Percentiles rank a stretch among this genome's conserved stretches.
phyloP scores from a whole-genome alignment of 1,140 invertebrate species.

The Drosophila albomicans region DNA sequence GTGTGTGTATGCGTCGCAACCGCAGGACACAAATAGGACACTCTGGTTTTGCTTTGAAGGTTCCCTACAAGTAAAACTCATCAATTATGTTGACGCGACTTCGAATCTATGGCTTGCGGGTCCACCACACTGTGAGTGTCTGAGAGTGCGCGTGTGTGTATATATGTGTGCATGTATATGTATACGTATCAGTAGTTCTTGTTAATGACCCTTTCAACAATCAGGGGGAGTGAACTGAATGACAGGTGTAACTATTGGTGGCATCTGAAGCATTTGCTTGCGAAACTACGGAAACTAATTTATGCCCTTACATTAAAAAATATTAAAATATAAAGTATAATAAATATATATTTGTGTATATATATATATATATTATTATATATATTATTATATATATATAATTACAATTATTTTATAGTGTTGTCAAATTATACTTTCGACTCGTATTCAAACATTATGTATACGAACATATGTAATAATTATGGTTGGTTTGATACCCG shows the following conservation, averaged over 20 bases:
- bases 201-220: conserved; percentile 61
- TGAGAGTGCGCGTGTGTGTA: not conserved
- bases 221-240: conserved; percentile 10
- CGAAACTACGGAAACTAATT: not conserved
- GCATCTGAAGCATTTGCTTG: not conserved
- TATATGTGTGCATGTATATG: not conserved
- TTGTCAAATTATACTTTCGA: too few species aligned
- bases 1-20: conserved; percentile 32
- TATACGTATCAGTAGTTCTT: conserved; percentile 35
- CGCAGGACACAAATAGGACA: conserved; percentile 63
- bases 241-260: conserved; percentile 16
- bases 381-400: too few species aligned
- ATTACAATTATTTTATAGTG: too few species aligned
- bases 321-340: too few species aligned
- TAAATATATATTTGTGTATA: too few species aligned
- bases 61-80: conserved; percentile 71
- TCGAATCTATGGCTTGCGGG: conserved; percentile 39
- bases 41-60: conserved; percentile 34
- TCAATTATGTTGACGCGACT: conserved; percentile 78
- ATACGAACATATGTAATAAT: too few species aligned
- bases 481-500: too few species aligned
- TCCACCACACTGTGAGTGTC: not conserved
- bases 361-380: too few species aligned
- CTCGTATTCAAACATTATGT: too few species aligned
- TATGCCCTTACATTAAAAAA: not conserved